Evolutionary conservation across 2,888 invertebrate species (phyloP).

Genomic region (Phorcus lineatus): DNA sequence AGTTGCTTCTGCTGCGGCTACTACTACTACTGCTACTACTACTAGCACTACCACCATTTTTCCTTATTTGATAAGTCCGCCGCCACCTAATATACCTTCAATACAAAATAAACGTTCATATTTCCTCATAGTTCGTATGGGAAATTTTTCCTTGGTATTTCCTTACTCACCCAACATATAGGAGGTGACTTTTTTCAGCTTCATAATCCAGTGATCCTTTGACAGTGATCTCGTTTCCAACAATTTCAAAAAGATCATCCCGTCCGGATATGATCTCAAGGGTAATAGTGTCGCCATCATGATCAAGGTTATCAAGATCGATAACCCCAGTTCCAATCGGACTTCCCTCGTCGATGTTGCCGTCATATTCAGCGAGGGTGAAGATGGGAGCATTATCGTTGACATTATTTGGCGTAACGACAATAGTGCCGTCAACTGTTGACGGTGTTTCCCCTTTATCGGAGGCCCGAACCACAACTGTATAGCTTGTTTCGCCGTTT

Average conservation of each 20-base stretch:
- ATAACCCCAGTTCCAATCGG: background rate
- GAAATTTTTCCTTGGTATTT: too few species aligned
- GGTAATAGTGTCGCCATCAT: background rate
- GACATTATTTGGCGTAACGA: background rate
- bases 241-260: background rate
- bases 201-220: background rate
- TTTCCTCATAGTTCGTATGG: too few species aligned
- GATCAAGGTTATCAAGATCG: background rate
- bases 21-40: too few species aligned
- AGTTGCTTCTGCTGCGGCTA: too few species aligned
- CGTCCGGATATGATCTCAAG: background rate
- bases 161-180: background rate
- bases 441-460: background rate
- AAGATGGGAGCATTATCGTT: conserved; percentile 1
- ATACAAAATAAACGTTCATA: too few species aligned
- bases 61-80: too few species aligned
- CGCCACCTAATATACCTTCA: too few species aligned
- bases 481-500: background rate
- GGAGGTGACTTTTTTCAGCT: background rate
- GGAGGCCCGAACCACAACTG: background rate
- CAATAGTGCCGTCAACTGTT: background rate
- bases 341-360: background rate
- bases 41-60: too few species aligned
- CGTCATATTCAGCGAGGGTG: background rate
- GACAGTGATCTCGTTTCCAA: conserved; percentile 3